These are phyloP conservation scores for Peribatodes rhomboidaria DNA, from an alignment of 2,888 invertebrate species.

Conservation along the genomic window DNA sequence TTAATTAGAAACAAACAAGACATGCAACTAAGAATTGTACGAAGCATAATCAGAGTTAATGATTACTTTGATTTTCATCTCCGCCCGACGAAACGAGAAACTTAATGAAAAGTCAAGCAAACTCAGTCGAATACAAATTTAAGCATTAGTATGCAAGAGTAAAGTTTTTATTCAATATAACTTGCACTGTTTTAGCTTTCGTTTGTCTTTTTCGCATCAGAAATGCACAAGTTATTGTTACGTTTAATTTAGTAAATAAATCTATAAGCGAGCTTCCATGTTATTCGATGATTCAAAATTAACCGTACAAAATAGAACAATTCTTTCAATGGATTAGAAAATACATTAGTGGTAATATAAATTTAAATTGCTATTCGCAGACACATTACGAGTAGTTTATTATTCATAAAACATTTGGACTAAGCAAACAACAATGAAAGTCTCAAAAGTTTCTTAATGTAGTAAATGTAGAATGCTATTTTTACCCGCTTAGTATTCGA, in stretches of 20 bases:
- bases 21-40: conserved; percentile 59
- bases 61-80: conserved; percentile 83
- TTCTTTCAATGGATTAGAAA: neutral
- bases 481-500: conserved; percentile 39
- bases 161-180: conserved; percentile 85
- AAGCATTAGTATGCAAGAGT: conserved; percentile 84
- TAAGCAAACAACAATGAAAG: conserved; percentile 34
- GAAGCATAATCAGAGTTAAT: conserved; percentile 77
- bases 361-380: conserved; percentile 26
- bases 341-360: neutral
- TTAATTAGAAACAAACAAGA: conserved; percentile 45
- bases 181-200: conserved; percentile 80
- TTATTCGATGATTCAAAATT: no score
- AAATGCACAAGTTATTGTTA: conserved; percentile 70
- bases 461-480: conserved; percentile 35
- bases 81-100: conserved; percentile 76
- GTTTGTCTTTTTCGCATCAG: conserved; percentile 77
- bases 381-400: conserved; percentile 27
- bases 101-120: conserved; percentile 84
- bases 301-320: neutral
- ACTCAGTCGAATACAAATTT: conserved; percentile 84
- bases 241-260: conserved; percentile 60
- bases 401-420: conserved; percentile 30
- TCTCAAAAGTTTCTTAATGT: conserved; percentile 36
- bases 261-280: no score